A percentile compares a stretch with the other conserved stretches of the same genome.
phyloP scores from a whole-genome alignment of 1,140 invertebrate species.

The Cyphomyrmex costatus region DNA sequence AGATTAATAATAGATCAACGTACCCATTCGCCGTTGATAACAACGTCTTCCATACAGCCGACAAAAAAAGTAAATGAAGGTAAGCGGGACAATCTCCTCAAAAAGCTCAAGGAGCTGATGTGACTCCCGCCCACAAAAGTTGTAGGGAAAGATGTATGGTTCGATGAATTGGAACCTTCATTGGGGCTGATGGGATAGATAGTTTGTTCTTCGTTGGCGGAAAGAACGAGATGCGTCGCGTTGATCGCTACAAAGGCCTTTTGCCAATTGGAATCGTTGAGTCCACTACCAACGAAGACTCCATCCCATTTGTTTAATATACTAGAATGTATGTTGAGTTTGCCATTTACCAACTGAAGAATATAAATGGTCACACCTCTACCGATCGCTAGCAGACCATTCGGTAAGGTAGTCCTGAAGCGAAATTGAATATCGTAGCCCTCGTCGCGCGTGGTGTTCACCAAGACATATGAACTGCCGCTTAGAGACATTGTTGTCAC shows the following conservation, averaged over 20 bases:
- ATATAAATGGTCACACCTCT: slow-evolving; percentile 94
- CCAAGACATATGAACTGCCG: slow-evolving; percentile 91
- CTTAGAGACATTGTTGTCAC: slow-evolving; percentile 95
- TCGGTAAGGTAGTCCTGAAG: slow-evolving; percentile 96
- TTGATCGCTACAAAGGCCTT: slow-evolving; percentile 95
- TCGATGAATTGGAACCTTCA: slow-evolving; percentile 90
- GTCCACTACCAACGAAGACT: slow-evolving; percentile 93
- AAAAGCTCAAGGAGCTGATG: slow-evolving; percentile 86
- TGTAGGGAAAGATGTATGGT: slow-evolving; percentile 92
- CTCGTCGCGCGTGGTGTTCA: slow-evolving; percentile 93
- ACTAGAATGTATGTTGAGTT: slow-evolving; percentile 94
- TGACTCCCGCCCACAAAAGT: slow-evolving; percentile 92
- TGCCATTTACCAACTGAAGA: slow-evolving; percentile 92
- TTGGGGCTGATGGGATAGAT: slow-evolving; percentile 94
- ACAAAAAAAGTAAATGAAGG: slow-evolving; percentile 91
- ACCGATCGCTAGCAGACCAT: slow-evolving; percentile 94
- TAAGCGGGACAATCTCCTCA: slow-evolving; percentile 90
- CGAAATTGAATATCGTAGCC: slow-evolving; percentile 95
- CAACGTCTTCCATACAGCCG: slow-evolving; percentile 96
- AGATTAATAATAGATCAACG: not conserved
- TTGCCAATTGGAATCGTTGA: slow-evolving; percentile 96
- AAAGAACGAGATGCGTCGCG: slow-evolving; percentile 93
- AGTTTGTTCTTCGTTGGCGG: slow-evolving; percentile 95
- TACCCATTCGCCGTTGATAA: slow-evolving; percentile 94
- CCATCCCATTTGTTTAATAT: slow-evolving; percentile 96